A percentile compares a stretch with the other conserved stretches of the same genome.
Conservation (phyloP, 2,888 invertebrate species). For the Perizoma flavofasciatum region DNA sequence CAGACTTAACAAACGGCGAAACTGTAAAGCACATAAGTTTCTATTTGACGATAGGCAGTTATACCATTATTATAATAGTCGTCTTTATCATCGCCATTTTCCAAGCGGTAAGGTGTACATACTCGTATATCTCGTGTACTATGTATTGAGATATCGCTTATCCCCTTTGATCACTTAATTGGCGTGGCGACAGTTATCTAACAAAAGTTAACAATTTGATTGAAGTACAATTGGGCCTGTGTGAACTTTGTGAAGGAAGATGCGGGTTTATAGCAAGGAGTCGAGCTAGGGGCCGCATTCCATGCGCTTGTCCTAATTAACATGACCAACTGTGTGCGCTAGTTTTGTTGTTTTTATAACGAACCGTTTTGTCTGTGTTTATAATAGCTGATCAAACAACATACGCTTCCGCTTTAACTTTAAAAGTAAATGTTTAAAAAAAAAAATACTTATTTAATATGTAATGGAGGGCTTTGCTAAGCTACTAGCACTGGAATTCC, state of each 20-base stretch:
- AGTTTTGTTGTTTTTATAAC: constrained; percentile 25
- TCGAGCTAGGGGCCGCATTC: constrained; percentile 37
- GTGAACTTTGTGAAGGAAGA: constrained; percentile 21
- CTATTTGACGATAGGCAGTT: not conserved
- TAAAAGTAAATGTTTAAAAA: constrained; percentile 15
- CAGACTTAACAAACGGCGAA: not conserved
- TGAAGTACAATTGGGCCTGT: constrained; percentile 25
- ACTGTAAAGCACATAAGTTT: not conserved
- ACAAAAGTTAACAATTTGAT: constrained; percentile 23
- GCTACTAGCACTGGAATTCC: constrained; percentile 38
- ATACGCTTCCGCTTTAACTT: constrained; percentile 23
- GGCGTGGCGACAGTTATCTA: constrained; percentile 20
- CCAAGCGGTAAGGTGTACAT: too few species aligned
- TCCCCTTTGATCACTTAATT: constrained; percentile 8
- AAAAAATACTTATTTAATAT: not conserved
- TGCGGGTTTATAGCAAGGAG: constrained; percentile 37
- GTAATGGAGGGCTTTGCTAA: constrained; percentile 5
- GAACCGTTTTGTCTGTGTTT: constrained; percentile 31
- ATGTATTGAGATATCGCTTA: constrained; percentile 15
- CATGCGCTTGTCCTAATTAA: constrained; percentile 40
- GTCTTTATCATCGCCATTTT: too few species aligned
- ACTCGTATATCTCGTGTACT: too few species aligned
- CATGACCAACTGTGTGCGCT: constrained; percentile 31
- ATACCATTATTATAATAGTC: too few species aligned
- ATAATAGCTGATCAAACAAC: constrained; percentile 33